A percentile compares a stretch with the other conserved stretches of the same genome.
Conservation (phyloP, 2,888 invertebrate genomes). For the Tipula confusa region DNA sequence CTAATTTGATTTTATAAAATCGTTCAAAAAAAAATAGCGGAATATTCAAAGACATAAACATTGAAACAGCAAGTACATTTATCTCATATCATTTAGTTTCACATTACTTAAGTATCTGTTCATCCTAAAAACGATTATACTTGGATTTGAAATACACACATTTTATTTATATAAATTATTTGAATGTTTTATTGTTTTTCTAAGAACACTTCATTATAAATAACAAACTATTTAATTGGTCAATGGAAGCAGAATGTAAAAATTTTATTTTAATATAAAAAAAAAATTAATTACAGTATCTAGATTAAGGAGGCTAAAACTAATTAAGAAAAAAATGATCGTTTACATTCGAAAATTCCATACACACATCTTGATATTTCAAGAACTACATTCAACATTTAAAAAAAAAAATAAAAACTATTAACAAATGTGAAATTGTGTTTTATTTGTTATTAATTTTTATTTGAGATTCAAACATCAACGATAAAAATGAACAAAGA, state of each 20-base stretch:
- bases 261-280: no score
- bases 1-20: background rate
- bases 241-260: background rate
- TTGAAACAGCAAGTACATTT: background rate
- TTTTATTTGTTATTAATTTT: no score
- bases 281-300: no score
- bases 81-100: background rate
- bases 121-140: background rate
- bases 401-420: no score
- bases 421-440: no score
- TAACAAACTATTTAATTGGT: background rate
- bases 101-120: background rate
- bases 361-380: no score
- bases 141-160: background rate
- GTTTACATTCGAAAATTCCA: background rate
- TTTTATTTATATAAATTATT: background rate
- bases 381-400: no score
- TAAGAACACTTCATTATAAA: background rate
- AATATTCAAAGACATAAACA: background rate
- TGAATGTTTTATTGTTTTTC: background rate
- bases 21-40: background rate
- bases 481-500: no score
- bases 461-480: no score
- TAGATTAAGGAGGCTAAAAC: background rate
- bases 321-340: background rate